These are phyloP conservation scores for Iselma pallidipennis DNA, from an alignment of 2,888 invertebrate genomes.

Conservation along the genomic window DNA sequence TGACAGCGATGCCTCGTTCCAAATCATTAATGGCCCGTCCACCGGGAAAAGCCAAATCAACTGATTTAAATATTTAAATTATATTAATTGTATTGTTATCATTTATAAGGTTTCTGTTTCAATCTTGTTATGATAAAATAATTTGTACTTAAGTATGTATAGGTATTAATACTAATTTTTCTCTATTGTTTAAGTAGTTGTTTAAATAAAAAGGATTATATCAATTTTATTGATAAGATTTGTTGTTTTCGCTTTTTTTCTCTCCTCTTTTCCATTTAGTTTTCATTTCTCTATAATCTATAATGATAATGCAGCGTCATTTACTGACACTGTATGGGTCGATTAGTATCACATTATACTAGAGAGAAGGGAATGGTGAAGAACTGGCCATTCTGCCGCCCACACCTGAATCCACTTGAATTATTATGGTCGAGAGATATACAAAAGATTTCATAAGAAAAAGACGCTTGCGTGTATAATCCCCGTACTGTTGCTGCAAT, in stretches of 20 bases:
- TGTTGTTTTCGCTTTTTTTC: background rate
- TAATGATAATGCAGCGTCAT: too few species aligned
- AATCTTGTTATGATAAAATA: too few species aligned
- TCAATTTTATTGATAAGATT: background rate
- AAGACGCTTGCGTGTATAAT: constrained; percentile 18
- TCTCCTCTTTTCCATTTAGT: background rate
- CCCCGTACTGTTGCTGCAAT: background rate
- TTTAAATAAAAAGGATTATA: background rate
- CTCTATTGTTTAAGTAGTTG: background rate
- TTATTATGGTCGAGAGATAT: too few species aligned
- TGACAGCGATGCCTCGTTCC: constrained; percentile 50
- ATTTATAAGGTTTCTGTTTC: constrained; percentile 18
- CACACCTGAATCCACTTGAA: constrained; percentile 13
- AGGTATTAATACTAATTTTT: background rate
- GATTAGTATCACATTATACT: too few species aligned
- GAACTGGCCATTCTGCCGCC: constrained; percentile 17
- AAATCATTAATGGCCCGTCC: constrained; percentile 50
- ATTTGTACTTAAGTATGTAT: too few species aligned
- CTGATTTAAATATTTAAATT: constrained; percentile 45
- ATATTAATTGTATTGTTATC: constrained; percentile 27
- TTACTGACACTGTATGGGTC: too few species aligned
- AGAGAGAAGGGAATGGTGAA: background rate
- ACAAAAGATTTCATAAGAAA: too few species aligned
- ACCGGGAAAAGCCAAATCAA: constrained; percentile 48
- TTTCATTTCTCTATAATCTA: too few species aligned